Base-by-base conservation (phyloP, 2,113 vertebrate genomes). In the Monarcha castaneiventris region DNA sequence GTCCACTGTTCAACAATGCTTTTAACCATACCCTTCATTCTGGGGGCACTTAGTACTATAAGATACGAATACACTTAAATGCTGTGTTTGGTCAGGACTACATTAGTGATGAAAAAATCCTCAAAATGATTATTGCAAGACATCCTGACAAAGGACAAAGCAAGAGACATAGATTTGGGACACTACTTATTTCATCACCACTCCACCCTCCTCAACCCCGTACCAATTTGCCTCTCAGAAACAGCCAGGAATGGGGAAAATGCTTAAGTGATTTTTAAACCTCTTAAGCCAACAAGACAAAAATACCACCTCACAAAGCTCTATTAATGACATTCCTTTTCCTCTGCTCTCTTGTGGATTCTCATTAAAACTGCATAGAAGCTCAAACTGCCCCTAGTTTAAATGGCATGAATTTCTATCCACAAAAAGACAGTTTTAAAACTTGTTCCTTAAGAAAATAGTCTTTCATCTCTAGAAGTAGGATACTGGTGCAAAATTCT, bases 341-440 rank as follows among this genome's bases (percentile, higher is more conserved):
- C 63, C 44, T 75, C 7, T 90, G 88, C 83, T 86, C 86, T 88
- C 93, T 94, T 52, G 76, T 96, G 86, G 76, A 81, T 88, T 86
- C 64, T 88, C 32, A 49, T 88, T 90, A 77, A 86, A 79, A 81
- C 72, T 90, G 35, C 85, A 81, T 6, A 62, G 74, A 54, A 37
- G 32, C 37, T 83, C 75, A 74, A 69, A 71, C 43, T 66, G 46
- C 67, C 64, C 52, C 55, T 49, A 49, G 44, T 35, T 62, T 71
- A 55, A 84, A 48, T 23, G 11, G 10, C 23, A 71, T 68, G 5
- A 72, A 61, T 66, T 37, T 77, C 59, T 73, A 18, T 19, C n/a
- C 46, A 27, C 17, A 63, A 35, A 71, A 88, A 69, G 9, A 43
- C 26, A 14, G 17, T 19, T 84, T 90, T 73, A 7, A 1, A 41